phyloP scores from a whole-genome alignment of 2,113 vertebrate genomes.

The Eretmochelys imbricata region DNA sequence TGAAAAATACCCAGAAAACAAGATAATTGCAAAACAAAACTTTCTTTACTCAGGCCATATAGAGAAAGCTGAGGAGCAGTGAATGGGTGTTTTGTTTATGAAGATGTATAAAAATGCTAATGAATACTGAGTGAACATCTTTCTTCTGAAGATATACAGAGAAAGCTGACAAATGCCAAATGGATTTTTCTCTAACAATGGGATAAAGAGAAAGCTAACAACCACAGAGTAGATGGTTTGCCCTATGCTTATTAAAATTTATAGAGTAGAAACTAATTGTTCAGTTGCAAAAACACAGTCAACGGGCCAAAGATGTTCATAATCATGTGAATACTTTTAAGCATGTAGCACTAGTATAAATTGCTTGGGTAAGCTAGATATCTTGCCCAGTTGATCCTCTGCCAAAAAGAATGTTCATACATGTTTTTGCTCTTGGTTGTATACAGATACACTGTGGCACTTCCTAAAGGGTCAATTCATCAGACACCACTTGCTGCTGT shows the following conservation, averaged over 20 bases:
- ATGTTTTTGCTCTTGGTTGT: slow-evolving; percentile 9
- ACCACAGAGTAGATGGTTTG: slow-evolving; percentile 16
- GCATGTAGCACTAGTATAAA: background rate
- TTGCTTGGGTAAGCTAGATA: slow-evolving; percentile 1
- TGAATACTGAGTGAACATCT: slow-evolving; percentile 57
- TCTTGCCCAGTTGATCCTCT: background rate
- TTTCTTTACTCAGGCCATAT: slow-evolving; percentile 46
- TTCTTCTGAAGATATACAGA: slow-evolving; percentile 52
- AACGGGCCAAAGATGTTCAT: slow-evolving; percentile 49
- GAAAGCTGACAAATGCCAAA: slow-evolving; percentile 57
- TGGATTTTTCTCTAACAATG: slow-evolving; percentile 57
- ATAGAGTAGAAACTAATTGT: slow-evolving; percentile 62
- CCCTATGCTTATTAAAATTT: slow-evolving; percentile 64
- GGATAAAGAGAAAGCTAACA: slow-evolving; percentile 53
- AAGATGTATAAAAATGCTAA: slow-evolving; percentile 58
- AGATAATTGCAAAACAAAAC: slow-evolving; percentile 68
- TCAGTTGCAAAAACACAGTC: slow-evolving; percentile 40
- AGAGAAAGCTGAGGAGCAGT: slow-evolving; percentile 51
- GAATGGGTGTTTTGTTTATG: slow-evolving; percentile 62
- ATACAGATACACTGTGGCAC: background rate
- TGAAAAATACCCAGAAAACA: slow-evolving; percentile 72
- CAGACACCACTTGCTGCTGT: background rate
- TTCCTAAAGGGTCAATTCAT: background rate
- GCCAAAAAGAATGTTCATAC: slow-evolving; percentile 6
- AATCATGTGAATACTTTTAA: slow-evolving; percentile 46